Percentiles rank a stretch among this genome's conserved stretches.
phyloP scores from a whole-genome alignment of 1,140 invertebrate genomes.

The Eumeta japonica region DNA sequence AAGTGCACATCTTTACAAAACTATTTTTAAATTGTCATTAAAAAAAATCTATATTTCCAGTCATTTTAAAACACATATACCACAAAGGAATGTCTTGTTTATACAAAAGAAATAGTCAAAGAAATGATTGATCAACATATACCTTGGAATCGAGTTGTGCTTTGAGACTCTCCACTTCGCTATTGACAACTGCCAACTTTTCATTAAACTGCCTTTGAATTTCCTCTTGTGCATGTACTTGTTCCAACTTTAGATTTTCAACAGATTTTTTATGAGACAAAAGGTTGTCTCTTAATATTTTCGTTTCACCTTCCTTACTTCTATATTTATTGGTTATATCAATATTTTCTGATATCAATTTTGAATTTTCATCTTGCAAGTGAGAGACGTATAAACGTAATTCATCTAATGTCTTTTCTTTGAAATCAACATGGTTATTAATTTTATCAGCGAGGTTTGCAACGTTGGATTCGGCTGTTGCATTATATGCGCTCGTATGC shows the following conservation, averaged over 20 bases:
- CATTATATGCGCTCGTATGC: constrained; percentile 29
- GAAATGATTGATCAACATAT: neutral
- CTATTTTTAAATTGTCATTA: too few species aligned
- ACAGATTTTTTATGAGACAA: constrained; percentile 36
- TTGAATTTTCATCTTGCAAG: constrained; percentile 42
- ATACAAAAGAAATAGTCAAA: too few species aligned
- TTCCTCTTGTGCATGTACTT: constrained; percentile 40
- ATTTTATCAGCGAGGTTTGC: constrained; percentile 12
- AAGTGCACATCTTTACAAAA: too few species aligned
- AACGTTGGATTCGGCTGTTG: constrained; percentile 28
- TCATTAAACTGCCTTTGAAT: constrained; percentile 42
- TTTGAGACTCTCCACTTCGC: constrained; percentile 33
- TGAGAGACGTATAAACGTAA: constrained; percentile 29
- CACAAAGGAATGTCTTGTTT: too few species aligned
- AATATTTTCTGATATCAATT: constrained; percentile 44
- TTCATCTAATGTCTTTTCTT: constrained; percentile 26
- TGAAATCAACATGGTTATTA: constrained; percentile 17
- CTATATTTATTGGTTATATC: constrained; percentile 45
- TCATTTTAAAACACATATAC: too few species aligned
- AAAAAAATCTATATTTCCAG: too few species aligned
- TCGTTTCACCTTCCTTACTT: constrained; percentile 48
- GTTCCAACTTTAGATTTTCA: constrained; percentile 40
- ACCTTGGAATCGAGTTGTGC: constrained; percentile 52
- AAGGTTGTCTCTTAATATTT: constrained; percentile 46
- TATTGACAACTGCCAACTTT: constrained; percentile 28